Evolutionary conservation across 2,888 invertebrate species (phyloP).

Genomic region (Platerodrilus igneus): DNA sequence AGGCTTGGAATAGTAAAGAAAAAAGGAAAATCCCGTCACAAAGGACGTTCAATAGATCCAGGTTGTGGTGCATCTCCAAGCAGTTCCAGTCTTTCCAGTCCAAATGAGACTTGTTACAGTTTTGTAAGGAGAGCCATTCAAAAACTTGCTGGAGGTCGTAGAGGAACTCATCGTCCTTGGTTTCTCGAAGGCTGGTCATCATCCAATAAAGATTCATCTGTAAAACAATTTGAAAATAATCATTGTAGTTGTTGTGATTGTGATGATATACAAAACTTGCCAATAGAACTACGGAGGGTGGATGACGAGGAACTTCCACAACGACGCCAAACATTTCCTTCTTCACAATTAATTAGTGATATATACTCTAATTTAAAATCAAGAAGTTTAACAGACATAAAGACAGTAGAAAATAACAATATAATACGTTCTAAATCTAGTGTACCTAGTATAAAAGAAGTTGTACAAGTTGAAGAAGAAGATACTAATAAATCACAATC

Average conservation of each 20-base stretch:
- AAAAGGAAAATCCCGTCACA: conserved; percentile 50
- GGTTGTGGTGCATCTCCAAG: conserved; percentile 62
- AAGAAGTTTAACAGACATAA: conserved; percentile 77
- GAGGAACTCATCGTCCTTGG: conserved; percentile 63
- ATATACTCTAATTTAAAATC: conserved; percentile 63
- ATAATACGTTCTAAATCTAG: conserved; percentile 73
- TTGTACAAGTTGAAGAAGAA: conserved; percentile 24
- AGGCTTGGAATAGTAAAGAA: conserved; percentile 49
- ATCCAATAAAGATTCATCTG: conserved; percentile 43
- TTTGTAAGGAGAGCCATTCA: conserved; percentile 83
- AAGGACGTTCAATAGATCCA: conserved; percentile 64
- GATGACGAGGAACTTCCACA: conserved; percentile 58
- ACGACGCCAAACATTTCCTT: conserved; percentile 53
- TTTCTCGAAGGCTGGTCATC: conserved; percentile 76
- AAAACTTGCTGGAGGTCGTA: conserved; percentile 69
- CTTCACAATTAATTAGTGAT: conserved; percentile 46
- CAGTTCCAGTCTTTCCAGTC: conserved; percentile 83
- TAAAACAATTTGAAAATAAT: conserved; percentile 51
- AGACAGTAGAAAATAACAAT: conserved; percentile 66
- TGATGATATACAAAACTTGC: conserved; percentile 69
- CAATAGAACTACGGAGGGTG: conserved; percentile 80
- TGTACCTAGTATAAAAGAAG: conserved; percentile 55
- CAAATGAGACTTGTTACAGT: conserved; percentile 91
- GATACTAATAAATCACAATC: conserved; percentile 24
- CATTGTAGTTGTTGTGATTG: conserved; percentile 59